Conservation (phyloP, 2,113 vertebrate genomes). For the western clawed frog (Xenopus tropicalis) region DNA sequence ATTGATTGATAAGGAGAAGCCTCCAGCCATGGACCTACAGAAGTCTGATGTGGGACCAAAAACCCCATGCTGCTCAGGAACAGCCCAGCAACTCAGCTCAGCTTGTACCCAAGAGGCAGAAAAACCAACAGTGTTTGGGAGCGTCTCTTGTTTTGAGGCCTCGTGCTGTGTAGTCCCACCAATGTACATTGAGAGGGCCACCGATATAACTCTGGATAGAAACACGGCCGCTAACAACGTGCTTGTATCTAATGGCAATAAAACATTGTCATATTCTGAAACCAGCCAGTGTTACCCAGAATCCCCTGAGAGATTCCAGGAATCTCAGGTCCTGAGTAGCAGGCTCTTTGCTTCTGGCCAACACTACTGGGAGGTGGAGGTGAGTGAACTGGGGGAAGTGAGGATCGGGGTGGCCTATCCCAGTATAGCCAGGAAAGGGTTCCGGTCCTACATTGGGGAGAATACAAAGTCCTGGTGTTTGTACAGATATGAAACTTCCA, state of each 20-base stretch:
- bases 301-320: background rate
- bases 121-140: no score
- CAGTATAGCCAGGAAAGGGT: conserved; percentile 22
- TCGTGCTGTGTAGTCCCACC: no score
- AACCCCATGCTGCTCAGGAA: no score
- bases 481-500: conserved; percentile 14
- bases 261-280: conserved; percentile 8
- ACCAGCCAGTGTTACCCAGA: background rate
- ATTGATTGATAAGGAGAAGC: background rate
- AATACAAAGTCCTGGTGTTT: conserved; percentile 37
- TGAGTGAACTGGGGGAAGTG: conserved; percentile 26
- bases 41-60: no score
- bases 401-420: conserved; percentile 13
- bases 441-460: conserved; percentile 5
- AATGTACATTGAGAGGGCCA: background rate
- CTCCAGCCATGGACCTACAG: no score
- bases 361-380: conserved; percentile 35
- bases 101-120: no score
- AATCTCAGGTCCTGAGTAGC: conserved; percentile 19
- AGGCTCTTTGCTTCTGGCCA: conserved; percentile 10
- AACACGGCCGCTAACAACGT: conserved; percentile 20
- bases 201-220: conserved; percentile 7
- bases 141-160: no score
- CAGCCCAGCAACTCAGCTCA: no score
- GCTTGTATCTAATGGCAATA: conserved; percentile 10